A percentile compares a stretch with the other conserved stretches of the same genome.
Conservation (phyloP, 2,888 invertebrate species). For the Pachymerium ferrugineum region DNA sequence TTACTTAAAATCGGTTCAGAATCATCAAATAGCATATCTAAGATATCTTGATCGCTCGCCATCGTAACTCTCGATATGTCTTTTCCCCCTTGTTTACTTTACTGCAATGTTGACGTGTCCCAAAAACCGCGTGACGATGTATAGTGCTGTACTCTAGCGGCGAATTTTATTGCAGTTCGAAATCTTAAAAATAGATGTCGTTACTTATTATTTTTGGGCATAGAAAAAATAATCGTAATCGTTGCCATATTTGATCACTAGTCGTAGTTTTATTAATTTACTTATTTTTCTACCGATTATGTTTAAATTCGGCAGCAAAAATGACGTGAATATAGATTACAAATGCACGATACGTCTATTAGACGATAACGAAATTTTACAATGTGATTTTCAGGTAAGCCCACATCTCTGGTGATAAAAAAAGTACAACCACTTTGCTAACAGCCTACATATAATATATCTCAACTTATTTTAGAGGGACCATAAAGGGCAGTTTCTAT, state of each 20-base stretch:
- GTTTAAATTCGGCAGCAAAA: constrained; percentile 59
- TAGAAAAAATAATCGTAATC: neutral
- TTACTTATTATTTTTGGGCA: neutral
- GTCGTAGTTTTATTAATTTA: constrained; percentile 28
- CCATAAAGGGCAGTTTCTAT: constrained; percentile 80
- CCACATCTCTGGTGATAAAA: neutral
- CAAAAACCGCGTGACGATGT: too few species aligned
- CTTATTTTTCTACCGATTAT: constrained; percentile 43
- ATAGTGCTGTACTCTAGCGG: too few species aligned
- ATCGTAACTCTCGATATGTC: too few species aligned
- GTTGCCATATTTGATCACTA: constrained; percentile 32
- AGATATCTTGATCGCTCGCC: too few species aligned
- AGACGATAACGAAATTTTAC: constrained; percentile 84
- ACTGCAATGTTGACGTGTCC: too few species aligned
- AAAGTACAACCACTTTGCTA: neutral
- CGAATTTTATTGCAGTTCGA: too few species aligned
- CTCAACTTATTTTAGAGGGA: constrained; percentile 57
- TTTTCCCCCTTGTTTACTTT: too few species aligned
- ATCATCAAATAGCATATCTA: too few species aligned
- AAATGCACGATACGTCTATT: constrained; percentile 82
- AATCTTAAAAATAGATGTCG: constrained; percentile 5
- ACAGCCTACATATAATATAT: neutral
- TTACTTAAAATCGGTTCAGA: too few species aligned
- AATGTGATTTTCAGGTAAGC: constrained; percentile 82
- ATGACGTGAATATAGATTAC: constrained; percentile 64